phyloP scores from a whole-genome alignment of 2,888 invertebrate species.

The Autographa pulchrina region DNA sequence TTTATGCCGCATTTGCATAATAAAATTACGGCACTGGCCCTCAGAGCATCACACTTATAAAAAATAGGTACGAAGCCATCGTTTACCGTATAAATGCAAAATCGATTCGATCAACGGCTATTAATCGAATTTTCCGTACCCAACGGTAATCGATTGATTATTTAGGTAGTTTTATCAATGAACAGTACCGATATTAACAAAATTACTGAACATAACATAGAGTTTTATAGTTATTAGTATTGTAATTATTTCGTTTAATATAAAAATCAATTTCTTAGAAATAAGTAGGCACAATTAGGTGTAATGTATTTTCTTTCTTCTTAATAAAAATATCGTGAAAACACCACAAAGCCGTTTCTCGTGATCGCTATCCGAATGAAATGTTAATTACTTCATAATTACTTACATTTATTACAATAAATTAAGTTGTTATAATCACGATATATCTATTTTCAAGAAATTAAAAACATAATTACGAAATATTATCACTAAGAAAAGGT shows the following conservation, averaged over 20 bases:
- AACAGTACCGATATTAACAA: slow-evolving; percentile 38
- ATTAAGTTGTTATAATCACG: slow-evolving; percentile 53
- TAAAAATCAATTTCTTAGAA: slow-evolving; percentile 11
- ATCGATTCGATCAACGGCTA: slow-evolving; percentile 74
- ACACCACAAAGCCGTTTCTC: slow-evolving; percentile 29
- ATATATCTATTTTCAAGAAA: slow-evolving; percentile 41
- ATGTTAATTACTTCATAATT: slow-evolving; percentile 40
- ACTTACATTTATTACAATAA: slow-evolving; percentile 47
- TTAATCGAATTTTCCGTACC: slow-evolving; percentile 73
- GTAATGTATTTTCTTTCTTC: slow-evolving; percentile 3
- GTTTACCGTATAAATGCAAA: slow-evolving; percentile 75
- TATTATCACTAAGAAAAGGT: slow-evolving; percentile 38
- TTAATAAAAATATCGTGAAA: slow-evolving; percentile 24
- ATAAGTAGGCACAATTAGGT: neutral
- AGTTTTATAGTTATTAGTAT: slow-evolving; percentile 12
- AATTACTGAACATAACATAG: slow-evolving; percentile 43
- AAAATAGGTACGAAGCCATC: slow-evolving; percentile 72
- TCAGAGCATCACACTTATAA: slow-evolving; percentile 72
- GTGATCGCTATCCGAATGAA: slow-evolving; percentile 26
- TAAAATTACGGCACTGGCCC: slow-evolving; percentile 79
- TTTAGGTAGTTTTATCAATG: slow-evolving; percentile 41
- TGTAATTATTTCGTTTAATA: neutral
- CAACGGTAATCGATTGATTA: slow-evolving; percentile 61
- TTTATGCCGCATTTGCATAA: slow-evolving; percentile 88
- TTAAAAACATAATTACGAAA: slow-evolving; percentile 51